Evolutionary conservation across 2,113 vertebrate genomes (phyloP).

Genomic region (Periophthalmus modestus): DNA sequence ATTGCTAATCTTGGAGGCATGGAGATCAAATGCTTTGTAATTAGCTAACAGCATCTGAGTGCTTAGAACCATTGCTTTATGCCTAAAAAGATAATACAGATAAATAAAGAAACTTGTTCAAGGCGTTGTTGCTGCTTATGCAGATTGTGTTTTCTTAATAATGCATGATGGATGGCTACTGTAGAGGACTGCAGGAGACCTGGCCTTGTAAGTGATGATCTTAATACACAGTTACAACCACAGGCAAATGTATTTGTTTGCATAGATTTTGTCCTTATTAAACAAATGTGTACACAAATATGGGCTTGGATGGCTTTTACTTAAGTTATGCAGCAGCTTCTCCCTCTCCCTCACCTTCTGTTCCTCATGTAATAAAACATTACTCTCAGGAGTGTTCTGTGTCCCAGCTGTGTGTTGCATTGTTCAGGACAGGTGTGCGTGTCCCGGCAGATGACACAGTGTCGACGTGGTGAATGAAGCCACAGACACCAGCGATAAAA

Average conservation of each 20-base stretch:
- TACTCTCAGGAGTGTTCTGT: constrained; percentile 59
- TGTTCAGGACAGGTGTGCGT: constrained; percentile 65
- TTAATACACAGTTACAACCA: constrained; percentile 73
- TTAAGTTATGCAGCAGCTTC: constrained; percentile 62
- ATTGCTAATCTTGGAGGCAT: constrained; percentile 74
- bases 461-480: constrained; percentile 64
- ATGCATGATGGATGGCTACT: constrained; percentile 68
- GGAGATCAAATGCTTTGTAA: constrained; percentile 68
- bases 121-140: constrained; percentile 71
- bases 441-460: constrained; percentile 69
- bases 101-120: constrained; percentile 69
- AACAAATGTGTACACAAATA: constrained; percentile 71
- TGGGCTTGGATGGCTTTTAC: constrained; percentile 69
- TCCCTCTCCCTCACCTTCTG: constrained; percentile 58
- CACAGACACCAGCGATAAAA: constrained; percentile 65
- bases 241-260: constrained; percentile 71
- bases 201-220: constrained; percentile 74
- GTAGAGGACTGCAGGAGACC: constrained; percentile 60
- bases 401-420: constrained; percentile 51
- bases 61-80: constrained; percentile 43
- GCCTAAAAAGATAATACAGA: constrained; percentile 59
- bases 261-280: constrained; percentile 64
- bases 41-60: constrained; percentile 59
- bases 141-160: constrained; percentile 75
- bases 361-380: constrained; percentile 70